Evolutionary conservation across 2,797 vertebrate species (phyloP).

Genomic region (Pyrocephalus nanus): DNA sequence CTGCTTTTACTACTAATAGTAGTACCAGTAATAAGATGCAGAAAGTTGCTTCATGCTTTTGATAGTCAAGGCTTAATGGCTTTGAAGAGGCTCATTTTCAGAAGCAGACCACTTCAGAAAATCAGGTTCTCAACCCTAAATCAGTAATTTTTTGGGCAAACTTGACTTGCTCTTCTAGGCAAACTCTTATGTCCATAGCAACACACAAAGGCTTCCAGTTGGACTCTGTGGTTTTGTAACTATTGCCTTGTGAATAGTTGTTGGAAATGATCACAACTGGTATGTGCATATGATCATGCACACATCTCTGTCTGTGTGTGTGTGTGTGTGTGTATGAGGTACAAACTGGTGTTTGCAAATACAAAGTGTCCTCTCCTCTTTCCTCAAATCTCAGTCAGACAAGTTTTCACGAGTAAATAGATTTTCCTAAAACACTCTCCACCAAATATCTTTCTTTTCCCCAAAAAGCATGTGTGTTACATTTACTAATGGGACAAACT

Average conservation of each 20-base stretch:
- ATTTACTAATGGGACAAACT: background rate
- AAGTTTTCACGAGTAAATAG: background rate
- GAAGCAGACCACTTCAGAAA: background rate
- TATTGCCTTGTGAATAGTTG: background rate
- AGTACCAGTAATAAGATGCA: background rate
- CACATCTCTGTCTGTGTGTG: fast-evolving
- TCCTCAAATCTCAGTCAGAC: background rate
- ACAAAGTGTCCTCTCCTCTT: background rate
- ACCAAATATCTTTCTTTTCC: background rate
- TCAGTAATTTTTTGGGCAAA: background rate
- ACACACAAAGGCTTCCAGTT: background rate
- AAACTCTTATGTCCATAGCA: background rate
- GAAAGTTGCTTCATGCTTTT: background rate
- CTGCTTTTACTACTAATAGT: background rate
- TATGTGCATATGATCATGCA: background rate
- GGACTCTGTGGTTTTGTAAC: background rate
- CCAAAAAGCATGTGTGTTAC: background rate
- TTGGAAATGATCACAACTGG: background rate
- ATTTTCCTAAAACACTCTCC: background rate
- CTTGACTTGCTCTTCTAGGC: background rate
- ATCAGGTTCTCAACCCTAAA: background rate
- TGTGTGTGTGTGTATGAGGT: too few relatives aligned
- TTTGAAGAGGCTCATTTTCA: background rate
- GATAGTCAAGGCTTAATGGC: background rate
- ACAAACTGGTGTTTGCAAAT: fast-evolving